Base-by-base conservation (phyloP, 2,113 vertebrate genomes). In the Tetrao urogallus region DNA sequence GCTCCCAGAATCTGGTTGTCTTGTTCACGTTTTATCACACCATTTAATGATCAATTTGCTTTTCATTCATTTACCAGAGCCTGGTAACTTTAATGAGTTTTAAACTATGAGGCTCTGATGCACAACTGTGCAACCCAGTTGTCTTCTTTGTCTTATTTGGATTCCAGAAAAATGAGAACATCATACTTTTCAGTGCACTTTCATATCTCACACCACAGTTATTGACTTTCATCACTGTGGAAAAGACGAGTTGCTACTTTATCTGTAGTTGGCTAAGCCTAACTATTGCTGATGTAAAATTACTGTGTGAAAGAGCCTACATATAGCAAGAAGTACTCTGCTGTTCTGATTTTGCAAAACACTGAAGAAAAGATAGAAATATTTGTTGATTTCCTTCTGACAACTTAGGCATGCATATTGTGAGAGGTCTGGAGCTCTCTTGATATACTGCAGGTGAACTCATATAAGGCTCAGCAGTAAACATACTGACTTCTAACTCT, bases 1-100 rank as follows among this genome's bases (percentile, higher is more conserved):
- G 83, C 45, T 92, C 52, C 61, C 5, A 17, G 64, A 87, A 84
- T 74, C 42, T 72, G 75, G 38, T 77, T 95, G 28, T 69, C 74
- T 54, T 94, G 94, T 94, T 94, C 77, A 45, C 88, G 15, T 95
- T 96, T 97, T 90, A 92, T 96, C 84, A 69, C 75, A 50, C 56
- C 43, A 82, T 92, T 95, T 94, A 94, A 87, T 92, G 88, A 94
- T 94, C 93, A 90, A 90, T 96, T 95, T 89, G 69, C 89, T 95
- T 90, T 95, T 94, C 80, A 89, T 89, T 92, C 92, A 91, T 76
- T 92, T 91, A 72, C 89, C 93, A 90, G 66, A 71, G 32, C 57
- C 64, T 52, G 32, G 74, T 67, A 81, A 80, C 80, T 87, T 90
- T 94, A 95, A 96, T 60, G 1, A 91, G 61, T 47, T 95, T 92